phyloP scores from a whole-genome alignment of 2,113 vertebrate species.

The Pongo abelii region DNA sequence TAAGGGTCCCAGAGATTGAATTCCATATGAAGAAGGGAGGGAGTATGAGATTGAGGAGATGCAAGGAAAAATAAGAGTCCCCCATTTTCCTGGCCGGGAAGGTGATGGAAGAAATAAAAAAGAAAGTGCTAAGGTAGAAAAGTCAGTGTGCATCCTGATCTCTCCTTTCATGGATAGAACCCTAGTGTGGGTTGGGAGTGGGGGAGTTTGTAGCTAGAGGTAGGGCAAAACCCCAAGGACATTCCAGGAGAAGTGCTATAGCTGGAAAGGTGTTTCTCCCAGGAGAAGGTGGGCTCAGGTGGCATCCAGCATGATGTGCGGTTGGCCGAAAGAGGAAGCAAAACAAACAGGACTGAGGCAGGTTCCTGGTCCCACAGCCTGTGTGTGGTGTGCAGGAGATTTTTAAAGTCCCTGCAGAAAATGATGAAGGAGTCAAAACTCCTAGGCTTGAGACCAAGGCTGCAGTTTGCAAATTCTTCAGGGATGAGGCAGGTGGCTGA shows the following conservation, averaged over 20 bases:
- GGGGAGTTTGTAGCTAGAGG: neutral
- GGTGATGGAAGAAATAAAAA: neutral
- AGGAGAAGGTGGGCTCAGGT: neutral
- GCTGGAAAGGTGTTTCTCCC: neutral
- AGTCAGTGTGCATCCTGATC: neutral
- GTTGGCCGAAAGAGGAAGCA: neutral
- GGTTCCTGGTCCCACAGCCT: neutral
- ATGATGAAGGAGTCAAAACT: neutral
- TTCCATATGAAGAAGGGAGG: neutral
- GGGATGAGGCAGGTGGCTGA: neutral
- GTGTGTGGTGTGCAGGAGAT: neutral
- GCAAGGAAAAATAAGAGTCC: neutral
- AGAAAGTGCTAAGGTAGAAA: neutral
- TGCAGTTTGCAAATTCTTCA: neutral
- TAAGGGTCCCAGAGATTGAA: neutral
- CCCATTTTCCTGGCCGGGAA: neutral
- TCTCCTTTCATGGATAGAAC: neutral
- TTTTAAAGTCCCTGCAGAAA: neutral
- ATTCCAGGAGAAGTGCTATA: fast-evolving
- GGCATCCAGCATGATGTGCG: too few relatives aligned
- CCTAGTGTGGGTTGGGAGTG: too few relatives aligned
- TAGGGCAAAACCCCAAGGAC: neutral
- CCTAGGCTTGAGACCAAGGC: neutral
- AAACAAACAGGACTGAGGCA: too few relatives aligned
- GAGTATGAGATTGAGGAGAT: neutral